Evolutionary conservation across 2,888 invertebrate species (phyloP).

Genomic region (Cheilosia grossa): DNA sequence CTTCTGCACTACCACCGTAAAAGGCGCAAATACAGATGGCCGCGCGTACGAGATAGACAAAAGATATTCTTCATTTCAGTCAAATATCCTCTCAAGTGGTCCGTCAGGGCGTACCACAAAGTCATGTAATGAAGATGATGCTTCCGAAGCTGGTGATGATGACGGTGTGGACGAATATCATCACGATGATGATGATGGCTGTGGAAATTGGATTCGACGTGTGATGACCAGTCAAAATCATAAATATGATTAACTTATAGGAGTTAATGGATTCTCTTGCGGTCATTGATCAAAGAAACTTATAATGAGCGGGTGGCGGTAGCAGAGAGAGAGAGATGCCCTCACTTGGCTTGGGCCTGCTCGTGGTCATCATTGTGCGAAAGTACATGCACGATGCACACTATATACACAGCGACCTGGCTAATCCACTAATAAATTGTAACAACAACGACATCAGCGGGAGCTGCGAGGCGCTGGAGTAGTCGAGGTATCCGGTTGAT

Average conservation of each 20-base stretch:
- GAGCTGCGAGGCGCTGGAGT: constrained; percentile 10
- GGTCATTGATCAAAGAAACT: constrained; percentile 69
- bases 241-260: constrained; percentile 75
- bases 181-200: constrained; percentile 66
- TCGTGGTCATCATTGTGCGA: constrained; percentile 38
- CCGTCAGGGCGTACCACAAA: constrained; percentile 71
- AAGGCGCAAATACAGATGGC: constrained; percentile 6
- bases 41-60: constrained; percentile 38
- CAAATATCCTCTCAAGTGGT: constrained; percentile 64
- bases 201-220: constrained; percentile 74
- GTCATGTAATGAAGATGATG: constrained; percentile 74
- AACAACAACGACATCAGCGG: constrained; percentile 64
- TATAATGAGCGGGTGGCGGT: constrained; percentile 61
- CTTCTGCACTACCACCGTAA: constrained; percentile 53
- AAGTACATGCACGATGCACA: constrained; percentile 24
- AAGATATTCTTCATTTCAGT: constrained; percentile 58
- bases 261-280: constrained; percentile 72
- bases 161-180: constrained; percentile 37
- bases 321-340: not conserved
- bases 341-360: constrained; percentile 6
- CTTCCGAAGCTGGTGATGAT: constrained; percentile 50
- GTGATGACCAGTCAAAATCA: constrained; percentile 75
- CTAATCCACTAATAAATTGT: constrained; percentile 74
- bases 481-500: constrained; percentile 45
- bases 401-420: constrained; percentile 49